phyloP scores from a whole-genome alignment of 2,888 invertebrate genomes.

The Epirrhoe tristata region DNA sequence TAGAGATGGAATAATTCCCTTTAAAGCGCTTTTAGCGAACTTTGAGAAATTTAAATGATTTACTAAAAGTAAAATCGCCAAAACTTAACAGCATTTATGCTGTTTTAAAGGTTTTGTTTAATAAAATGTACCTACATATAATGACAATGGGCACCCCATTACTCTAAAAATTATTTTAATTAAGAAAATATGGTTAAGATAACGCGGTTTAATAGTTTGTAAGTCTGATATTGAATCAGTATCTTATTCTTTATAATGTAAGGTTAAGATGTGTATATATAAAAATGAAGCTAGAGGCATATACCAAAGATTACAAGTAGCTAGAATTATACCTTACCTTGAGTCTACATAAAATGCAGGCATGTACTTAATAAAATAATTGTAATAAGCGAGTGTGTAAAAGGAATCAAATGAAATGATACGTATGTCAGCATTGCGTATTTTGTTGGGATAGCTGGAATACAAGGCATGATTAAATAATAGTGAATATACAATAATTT shows the following conservation, averaged over 20 bases:
- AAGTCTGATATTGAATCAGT: background rate
- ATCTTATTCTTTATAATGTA: background rate
- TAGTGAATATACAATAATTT: background rate
- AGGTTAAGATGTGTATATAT: conserved; percentile 38
- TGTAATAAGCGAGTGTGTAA: background rate
- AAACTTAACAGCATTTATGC: conserved; percentile 6
- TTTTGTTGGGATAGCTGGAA: background rate
- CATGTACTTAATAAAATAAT: background rate
- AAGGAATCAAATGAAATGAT: background rate
- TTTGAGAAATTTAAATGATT: conserved; percentile 6
- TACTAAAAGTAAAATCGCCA: conserved; percentile 19
- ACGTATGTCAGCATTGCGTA: background rate
- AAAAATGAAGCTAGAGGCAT: conserved; percentile 16
- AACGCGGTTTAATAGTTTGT: background rate
- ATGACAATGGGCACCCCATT: background rate
- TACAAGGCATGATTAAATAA: background rate
- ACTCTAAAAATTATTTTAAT: background rate
- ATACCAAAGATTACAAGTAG: conserved; percentile 36
- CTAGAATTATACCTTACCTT: conserved; percentile 13
- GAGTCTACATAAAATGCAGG: conserved; percentile 33
- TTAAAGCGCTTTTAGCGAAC: conserved; percentile 11
- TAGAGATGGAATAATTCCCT: conserved; percentile 1
- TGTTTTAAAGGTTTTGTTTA: background rate
- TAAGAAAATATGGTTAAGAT: too few species aligned
- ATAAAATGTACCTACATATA: background rate